Evolutionary conservation across 2,888 invertebrate species (phyloP).

Genomic region (Drosophila paucipuncta): DNA sequence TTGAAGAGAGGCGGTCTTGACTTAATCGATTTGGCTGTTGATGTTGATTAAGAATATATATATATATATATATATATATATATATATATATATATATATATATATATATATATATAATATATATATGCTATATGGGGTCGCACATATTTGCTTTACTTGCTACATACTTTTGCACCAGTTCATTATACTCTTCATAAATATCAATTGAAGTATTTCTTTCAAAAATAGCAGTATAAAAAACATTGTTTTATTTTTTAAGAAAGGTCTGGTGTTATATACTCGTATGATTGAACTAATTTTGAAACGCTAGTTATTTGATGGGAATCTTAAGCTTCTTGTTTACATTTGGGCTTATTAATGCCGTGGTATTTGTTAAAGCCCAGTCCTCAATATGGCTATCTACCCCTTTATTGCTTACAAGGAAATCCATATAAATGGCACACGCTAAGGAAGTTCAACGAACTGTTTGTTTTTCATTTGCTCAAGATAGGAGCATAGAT

Average conservation of each 20-base stretch:
- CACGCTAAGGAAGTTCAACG: constrained; percentile 74
- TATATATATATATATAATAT: not conserved
- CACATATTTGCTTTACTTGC: not conserved
- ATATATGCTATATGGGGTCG: not conserved
- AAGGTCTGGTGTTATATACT: not conserved
- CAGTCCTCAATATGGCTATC: constrained; percentile 11
- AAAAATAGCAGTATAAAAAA: too few relatives aligned
- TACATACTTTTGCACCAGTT: not conserved
- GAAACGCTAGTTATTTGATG: not conserved
- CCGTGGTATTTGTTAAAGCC: not conserved
- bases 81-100: not conserved
- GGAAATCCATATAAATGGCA: constrained; percentile 46
- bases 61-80: not conserved
- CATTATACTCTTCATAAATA: not conserved
- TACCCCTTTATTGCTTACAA: constrained; percentile 32
- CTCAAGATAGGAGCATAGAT: constrained; percentile 69
- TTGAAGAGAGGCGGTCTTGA: fast-evolving
- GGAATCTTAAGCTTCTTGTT: not conserved
- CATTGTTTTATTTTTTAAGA: too few relatives aligned
- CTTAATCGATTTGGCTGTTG: not conserved
- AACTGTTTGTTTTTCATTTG: constrained; percentile 62
- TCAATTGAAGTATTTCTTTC: not conserved
- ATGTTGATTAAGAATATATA: not conserved
- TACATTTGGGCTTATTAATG: constrained; percentile 13
- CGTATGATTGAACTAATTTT: not conserved